Base-by-base conservation (phyloP, 2,888 invertebrate species). In the Hedychridium roseum region DNA sequence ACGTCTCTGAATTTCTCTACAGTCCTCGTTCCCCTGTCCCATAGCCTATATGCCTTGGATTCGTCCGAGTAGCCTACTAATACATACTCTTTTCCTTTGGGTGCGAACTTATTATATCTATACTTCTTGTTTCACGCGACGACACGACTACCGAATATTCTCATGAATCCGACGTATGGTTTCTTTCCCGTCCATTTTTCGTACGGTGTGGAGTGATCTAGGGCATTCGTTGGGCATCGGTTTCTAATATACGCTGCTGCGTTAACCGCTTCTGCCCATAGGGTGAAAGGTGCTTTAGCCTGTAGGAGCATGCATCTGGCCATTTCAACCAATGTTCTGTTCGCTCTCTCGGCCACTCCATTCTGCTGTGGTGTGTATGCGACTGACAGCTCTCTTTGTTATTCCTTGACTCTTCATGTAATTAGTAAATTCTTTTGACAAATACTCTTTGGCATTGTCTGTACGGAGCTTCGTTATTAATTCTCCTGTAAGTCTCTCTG, bases 261-360 rank as follows among this genome's bases (percentile, higher is more conserved):
- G 12, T 52, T 58, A 0, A 71, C 36, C 0, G 68, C 68, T 43
- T 75, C 73, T 0, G 61, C 66, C 73, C 73, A 76, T 16, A 73
- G 50, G 4, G 49, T 47, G 1, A 61, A 28, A 9, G 58, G 54
- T 1, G 70, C 39, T 1, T 43, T 50, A 2, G 51, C 57, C 27
- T 66, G 56, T 2, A 55, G n/a, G 39, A 74, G 30, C 35, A 74
- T 57, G 2, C 62, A 60, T 3, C 70, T 43, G 0, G 69, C 64
- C 48, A 60, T 57, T 14, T 71, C 67, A 2, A 68, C 54, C 0
- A 74, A 26, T 0, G 68, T 74, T 0, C 66, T 50, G 16, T 73
- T 73, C 2, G 57, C 54, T 1, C 67, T 26, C 40, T 76, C 70
- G 0, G 73, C 64, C 0, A 63, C 54, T 0, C 67, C 73, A 40